Evolutionary conservation across 2,113 vertebrate genomes (phyloP).

Genomic region (Oryzias javanicus): DNA sequence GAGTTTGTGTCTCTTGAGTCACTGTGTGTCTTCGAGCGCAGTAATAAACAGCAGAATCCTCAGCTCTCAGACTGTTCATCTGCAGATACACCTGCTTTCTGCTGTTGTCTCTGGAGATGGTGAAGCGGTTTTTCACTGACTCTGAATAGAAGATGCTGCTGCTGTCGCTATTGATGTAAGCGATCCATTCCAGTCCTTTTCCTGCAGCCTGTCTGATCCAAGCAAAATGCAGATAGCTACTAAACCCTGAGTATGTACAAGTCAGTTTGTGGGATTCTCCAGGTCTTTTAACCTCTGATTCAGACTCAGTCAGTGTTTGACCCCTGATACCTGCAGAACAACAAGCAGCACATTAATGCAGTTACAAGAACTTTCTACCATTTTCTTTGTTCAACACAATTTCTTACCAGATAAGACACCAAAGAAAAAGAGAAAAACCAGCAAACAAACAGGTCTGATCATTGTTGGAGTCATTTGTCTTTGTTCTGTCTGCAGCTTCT

Average conservation of each 20-base stretch:
- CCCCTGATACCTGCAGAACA: conserved; percentile 1
- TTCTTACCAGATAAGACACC: background rate
- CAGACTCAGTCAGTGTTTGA: conserved; percentile 9
- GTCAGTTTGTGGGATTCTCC: conserved; percentile 31
- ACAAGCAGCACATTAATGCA: conserved; percentile 1
- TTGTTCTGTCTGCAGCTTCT: background rate
- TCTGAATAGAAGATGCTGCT: background rate
- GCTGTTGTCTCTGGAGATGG: background rate
- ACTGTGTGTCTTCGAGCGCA: no score
- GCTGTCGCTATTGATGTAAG: background rate
- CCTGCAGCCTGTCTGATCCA: conserved; percentile 12
- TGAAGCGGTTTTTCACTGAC: background rate
- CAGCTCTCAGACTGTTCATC: conserved; percentile 26
- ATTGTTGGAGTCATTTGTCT: background rate
- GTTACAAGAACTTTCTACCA: background rate
- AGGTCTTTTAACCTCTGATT: conserved; percentile 17
- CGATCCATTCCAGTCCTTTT: conserved; percentile 11
- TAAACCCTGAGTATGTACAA: conserved; percentile 9
- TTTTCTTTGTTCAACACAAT: background rate
- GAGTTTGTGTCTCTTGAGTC: no score
- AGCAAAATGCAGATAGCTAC: background rate
- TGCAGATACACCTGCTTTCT: conserved; percentile 24
- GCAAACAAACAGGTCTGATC: conserved; percentile 6
- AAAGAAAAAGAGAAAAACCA: conserved; percentile 6
- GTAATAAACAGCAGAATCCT: conserved; percentile 17